phyloP scores from a whole-genome alignment of 2,113 vertebrate genomes.

The Ascaphus truei region DNA sequence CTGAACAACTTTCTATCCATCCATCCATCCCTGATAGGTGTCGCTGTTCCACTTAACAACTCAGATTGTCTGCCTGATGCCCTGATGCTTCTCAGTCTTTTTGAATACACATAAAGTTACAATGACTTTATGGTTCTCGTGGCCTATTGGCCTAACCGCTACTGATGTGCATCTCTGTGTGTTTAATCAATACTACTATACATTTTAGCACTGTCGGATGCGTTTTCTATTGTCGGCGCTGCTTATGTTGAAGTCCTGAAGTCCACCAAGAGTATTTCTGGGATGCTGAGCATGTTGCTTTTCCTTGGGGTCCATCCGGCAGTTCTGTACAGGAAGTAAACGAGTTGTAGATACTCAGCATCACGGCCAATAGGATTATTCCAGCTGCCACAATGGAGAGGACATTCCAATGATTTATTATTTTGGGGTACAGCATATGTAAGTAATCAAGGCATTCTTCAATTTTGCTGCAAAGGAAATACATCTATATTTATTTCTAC shows the following conservation, averaged over 20 bases:
- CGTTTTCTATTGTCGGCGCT: slow-evolving; percentile 51
- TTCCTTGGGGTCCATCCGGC: slow-evolving; percentile 52
- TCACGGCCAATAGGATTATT: slow-evolving; percentile 60
- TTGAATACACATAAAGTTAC: too few species aligned
- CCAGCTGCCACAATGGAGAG: slow-evolving; percentile 65
- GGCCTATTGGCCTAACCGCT: background rate
- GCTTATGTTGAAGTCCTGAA: slow-evolving; percentile 63
- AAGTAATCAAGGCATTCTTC: slow-evolving; percentile 68
- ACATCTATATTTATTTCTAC: background rate
- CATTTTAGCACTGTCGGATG: too few species aligned
- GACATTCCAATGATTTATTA: slow-evolving; percentile 69
- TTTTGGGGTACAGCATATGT: slow-evolving; percentile 70
- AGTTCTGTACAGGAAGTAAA: slow-evolving; percentile 62
- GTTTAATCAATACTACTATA: too few species aligned
- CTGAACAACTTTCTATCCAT: too few species aligned
- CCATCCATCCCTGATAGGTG: too few species aligned
- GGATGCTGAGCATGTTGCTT: slow-evolving; percentile 59
- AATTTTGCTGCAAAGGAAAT: slow-evolving; percentile 66
- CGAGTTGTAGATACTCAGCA: slow-evolving; percentile 65
- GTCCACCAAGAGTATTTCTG: slow-evolving; percentile 67
- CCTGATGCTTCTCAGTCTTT: too few species aligned
- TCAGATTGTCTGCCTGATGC: too few species aligned
- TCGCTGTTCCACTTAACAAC: too few species aligned
- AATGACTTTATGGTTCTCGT: too few species aligned
- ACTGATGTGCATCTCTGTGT: background rate